Base-by-base conservation (phyloP, 2,888 invertebrate genomes). In the Dastarcus helophoroides region DNA sequence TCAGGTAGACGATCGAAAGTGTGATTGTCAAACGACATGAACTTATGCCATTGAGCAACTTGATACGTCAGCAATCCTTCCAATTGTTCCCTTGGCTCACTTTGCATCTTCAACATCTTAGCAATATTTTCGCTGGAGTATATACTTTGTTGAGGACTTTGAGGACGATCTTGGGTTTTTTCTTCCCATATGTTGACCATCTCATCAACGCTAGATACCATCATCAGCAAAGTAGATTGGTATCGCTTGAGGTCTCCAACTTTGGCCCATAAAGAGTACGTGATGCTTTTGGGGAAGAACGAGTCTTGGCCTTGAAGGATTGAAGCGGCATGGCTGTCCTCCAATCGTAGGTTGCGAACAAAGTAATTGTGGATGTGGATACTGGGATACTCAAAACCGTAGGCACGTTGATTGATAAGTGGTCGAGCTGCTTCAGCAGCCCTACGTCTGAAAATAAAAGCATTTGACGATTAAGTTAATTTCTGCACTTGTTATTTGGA, bases 291-390 rank as follows among this genome's bases (percentile, higher is more conserved):
- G 2, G 78, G 76, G 22, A 68, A 44, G 7, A 63, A 41, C 38
- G 61, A 64, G 46, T 78, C 73, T 8, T 69, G 64, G 36, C 73
- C 70, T 19, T 71, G 73, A 36, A 73, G 66, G 37, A 59, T 60
- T 4, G 64, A 53, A 4, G 62, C 16, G 12, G 62, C 52, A 13
- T 58, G 46, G 35, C 60, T 53, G 43, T 65, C 62, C 10, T 58
- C 59, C 3, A 65, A 36, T 46, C 58, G 69, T 57, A 56, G 47
- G 35, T 64, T 53, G 3, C 65, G 50, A 9, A 52, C 53, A 13
- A 57, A 50, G 26, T 54, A 53, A 35, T 68, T 64, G 6, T 50
- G 47, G 12, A 71, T 47, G 16, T 51, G 40, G 31, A 64, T 64
- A 28, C 51, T 55, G 2, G 76, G 73, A 42, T 69, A 67, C 36